Percentiles rank a stretch among this genome's conserved stretches.
Conservation (phyloP, 2,113 vertebrate species). For the Eptatretus burgeri region DNA sequence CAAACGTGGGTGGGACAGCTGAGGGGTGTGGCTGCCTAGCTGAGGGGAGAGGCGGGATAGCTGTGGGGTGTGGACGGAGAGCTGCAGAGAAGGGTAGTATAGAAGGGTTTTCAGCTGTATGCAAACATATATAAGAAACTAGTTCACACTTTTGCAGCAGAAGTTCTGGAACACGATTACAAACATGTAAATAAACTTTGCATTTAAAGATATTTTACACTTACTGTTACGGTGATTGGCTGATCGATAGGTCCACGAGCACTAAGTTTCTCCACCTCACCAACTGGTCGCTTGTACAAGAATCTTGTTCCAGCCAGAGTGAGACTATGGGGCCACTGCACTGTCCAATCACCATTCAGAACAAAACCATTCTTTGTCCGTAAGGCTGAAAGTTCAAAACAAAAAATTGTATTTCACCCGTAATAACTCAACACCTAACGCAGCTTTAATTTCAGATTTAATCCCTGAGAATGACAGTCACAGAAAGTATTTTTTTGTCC, state of each 20-base stretch:
- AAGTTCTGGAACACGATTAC: too few species aligned
- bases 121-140: too few species aligned
- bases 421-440: slow-evolving; percentile 7
- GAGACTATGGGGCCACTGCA: slow-evolving; percentile 94
- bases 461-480: slow-evolving; percentile 7
- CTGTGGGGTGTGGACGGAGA: too few species aligned
- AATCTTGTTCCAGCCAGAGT: slow-evolving; percentile 77
- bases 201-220: slow-evolving; percentile 10
- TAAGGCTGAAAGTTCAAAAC: slow-evolving; percentile 49
- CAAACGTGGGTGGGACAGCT: too few species aligned
- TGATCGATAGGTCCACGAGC: slow-evolving; percentile 63
- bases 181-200: background rate
- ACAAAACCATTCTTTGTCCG: slow-evolving; percentile 41
- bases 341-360: slow-evolving; percentile 96
- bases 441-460: slow-evolving; percentile 10
- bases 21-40: too few species aligned
- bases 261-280: slow-evolving; percentile 67
- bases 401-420: slow-evolving; percentile 21
- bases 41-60: too few species aligned
- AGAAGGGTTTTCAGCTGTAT: too few species aligned
- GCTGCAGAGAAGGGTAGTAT: too few species aligned
- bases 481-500: background rate
- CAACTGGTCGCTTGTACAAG: slow-evolving; percentile 65
- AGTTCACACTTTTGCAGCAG: too few species aligned
- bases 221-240: slow-evolving; percentile 82